Base-by-base conservation (phyloP, 2,113 vertebrate species). In the Cebidichthys violaceus region DNA sequence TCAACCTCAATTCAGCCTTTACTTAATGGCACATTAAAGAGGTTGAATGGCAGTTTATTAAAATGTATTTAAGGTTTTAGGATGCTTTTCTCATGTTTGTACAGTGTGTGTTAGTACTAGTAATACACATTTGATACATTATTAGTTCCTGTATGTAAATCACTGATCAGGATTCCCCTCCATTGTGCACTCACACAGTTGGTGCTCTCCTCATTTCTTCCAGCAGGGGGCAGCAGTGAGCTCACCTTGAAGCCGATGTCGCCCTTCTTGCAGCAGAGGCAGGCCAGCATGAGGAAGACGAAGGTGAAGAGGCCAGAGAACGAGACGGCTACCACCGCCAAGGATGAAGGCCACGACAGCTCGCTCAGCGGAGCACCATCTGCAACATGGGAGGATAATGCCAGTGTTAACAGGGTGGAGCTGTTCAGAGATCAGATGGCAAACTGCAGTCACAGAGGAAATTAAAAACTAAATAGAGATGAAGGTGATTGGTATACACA, bases 211-310 rank as follows among this genome's bases (percentile, higher is more conserved):
- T 41, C 33, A 13, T 4, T 43, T 50, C 0, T 0, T 55, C 84
- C 91, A 89, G 85, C 77, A 86, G 88, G 73, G 69, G 81, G 81
- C 57, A 65, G 82, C 80, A 81, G 61, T 24, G 79, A 80, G 77
- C 96, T 97, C 95, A 99, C 98, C 97, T 99, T 99, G 94, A 99
- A 99, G 87, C 97, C 97, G 0, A 98, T 96, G 95, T 97, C 96
- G 5, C 97, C 97, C 95, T 99, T 99, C 96, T 98, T 99, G 93
- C 98, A 99, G 95, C 98, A 99, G 93, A 99, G 94, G 87, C 98
- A 99, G 93, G 97, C 97, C 94, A 99, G 89, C 98, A 99, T 99
- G 96, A 99, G 97, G 97, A 97, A 97, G 93, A 99, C 92, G 88
- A 97, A 96, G 9, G 97, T 96, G 95, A 99, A 97, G 89, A 99